phyloP scores from a whole-genome alignment of 92 coral and sea anemone species.

The Actinernus sp. region DNA sequence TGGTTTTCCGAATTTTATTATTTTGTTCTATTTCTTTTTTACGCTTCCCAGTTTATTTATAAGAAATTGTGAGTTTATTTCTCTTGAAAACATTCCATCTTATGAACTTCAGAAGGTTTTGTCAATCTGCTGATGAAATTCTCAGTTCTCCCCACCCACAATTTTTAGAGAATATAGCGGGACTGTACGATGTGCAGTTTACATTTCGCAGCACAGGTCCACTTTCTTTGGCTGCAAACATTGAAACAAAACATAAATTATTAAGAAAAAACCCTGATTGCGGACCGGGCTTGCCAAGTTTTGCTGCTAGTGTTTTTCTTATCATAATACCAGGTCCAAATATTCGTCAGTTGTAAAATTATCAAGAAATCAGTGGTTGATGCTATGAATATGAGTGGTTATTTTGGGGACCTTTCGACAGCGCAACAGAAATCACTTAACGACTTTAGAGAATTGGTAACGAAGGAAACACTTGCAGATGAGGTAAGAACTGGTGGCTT shows the following conservation, averaged over 20 bases:
- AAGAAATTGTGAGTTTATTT: too few species aligned
- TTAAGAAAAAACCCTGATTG: background rate
- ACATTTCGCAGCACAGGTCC: background rate
- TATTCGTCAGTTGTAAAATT: background rate
- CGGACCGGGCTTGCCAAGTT: background rate
- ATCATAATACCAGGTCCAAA: background rate
- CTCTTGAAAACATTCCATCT: too few species aligned
- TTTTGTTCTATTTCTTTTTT: too few species aligned
- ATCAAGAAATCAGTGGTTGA: background rate
- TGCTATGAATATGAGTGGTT: constrained; percentile 59
- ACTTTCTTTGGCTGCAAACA: background rate
- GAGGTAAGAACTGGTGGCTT: constrained; percentile 72
- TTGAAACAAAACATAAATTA: background rate
- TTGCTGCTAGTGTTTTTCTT: background rate
- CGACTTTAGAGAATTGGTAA: constrained; percentile 70
- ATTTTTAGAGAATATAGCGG: too few species aligned
- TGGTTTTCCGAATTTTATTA: too few species aligned
- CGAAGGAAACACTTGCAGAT: constrained; percentile 66
- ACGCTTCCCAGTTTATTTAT: too few species aligned
- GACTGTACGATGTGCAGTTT: too few species aligned
- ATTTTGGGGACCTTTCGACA: constrained; percentile 64
- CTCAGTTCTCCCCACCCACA: too few species aligned
- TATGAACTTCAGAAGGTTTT: too few species aligned
- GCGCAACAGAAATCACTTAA: constrained; percentile 70
- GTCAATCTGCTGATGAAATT: too few species aligned